Percentiles rank a stretch among this genome's conserved stretches.
These are phyloP conservation scores for Creontiades dilutus DNA, from an alignment of 2,888 invertebrate genomes.

Conservation along the genomic window DNA sequence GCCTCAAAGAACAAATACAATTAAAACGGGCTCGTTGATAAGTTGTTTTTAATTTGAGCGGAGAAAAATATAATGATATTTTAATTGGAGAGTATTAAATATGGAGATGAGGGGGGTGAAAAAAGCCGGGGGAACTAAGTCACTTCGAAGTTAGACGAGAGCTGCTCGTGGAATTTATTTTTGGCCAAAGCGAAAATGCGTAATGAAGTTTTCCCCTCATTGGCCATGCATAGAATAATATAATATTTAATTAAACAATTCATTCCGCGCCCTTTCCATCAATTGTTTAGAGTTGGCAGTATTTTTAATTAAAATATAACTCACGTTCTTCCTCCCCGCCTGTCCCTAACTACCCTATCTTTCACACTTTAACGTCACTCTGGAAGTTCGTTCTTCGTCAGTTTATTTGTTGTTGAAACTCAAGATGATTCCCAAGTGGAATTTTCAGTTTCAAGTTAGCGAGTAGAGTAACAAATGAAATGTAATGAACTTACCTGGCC, in stretches of 20 bases:
- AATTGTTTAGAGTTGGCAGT: slow-evolving; percentile 73
- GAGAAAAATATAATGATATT: slow-evolving; percentile 74
- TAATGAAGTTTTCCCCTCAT: slow-evolving; percentile 73
- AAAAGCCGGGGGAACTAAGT: background rate
- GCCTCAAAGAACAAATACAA: slow-evolving; percentile 71
- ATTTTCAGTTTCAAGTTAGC: background rate
- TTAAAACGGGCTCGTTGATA: slow-evolving; percentile 74
- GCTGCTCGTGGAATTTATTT: slow-evolving; percentile 65
- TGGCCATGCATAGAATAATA: slow-evolving; percentile 75
- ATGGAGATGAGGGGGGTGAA: slow-evolving; percentile 54
- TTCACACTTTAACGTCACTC: slow-evolving; percentile 19
- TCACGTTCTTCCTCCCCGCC: slow-evolving; percentile 46
- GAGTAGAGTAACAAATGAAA: no score
- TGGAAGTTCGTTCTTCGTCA: background rate
- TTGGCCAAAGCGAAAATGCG: slow-evolving; percentile 71
- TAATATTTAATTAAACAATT: slow-evolving; percentile 75
- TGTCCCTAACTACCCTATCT: background rate
- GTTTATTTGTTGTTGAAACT: slow-evolving; percentile 20
- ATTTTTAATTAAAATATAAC: slow-evolving; percentile 74
- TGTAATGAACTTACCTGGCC: no score
- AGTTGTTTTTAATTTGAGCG: slow-evolving; percentile 73
- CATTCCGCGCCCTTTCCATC: slow-evolving; percentile 74
- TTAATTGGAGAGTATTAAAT: slow-evolving; percentile 71
- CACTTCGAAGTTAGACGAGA: slow-evolving; percentile 18
- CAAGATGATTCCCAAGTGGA: background rate